Percentiles rank a stretch among this genome's conserved stretches.
Conservation (phyloP, 64 coral and sea anemone species). For the Stichodactyla mertensii region DNA sequence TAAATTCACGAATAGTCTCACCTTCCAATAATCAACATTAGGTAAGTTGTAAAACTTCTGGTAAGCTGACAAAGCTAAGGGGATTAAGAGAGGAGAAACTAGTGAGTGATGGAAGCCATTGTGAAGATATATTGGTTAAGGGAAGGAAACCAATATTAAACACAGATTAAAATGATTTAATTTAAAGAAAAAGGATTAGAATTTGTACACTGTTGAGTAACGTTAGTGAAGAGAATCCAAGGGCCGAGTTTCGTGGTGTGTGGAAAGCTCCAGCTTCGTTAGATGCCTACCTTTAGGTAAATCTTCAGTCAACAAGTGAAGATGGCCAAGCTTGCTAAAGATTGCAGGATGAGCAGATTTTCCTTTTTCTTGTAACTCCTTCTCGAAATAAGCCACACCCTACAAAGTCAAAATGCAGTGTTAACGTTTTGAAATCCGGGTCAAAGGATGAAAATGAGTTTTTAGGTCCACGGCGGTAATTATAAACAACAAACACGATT, state of each 20-base stretch:
- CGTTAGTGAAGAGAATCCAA: not conserved
- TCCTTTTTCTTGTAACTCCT: slow-evolving; percentile 62
- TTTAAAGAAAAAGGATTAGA: not conserved
- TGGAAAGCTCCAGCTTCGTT: not conserved
- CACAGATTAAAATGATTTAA: not conserved
- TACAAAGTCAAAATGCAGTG: slow-evolving; percentile 26
- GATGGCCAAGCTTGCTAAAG: slow-evolving; percentile 80
- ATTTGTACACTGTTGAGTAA: not conserved
- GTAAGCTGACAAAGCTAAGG: slow-evolving; percentile 55
- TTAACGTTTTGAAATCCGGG: slow-evolving; percentile 1
- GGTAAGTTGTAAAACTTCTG: slow-evolving; percentile 58
- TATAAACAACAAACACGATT: slow-evolving; percentile 34
- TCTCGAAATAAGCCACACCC: slow-evolving; percentile 81
- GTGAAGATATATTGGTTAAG: not conserved
- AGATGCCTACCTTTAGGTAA: slow-evolving; percentile 63
- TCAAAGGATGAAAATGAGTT: not conserved
- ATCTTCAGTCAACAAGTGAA: slow-evolving; percentile 89
- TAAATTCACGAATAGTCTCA: not conserved
- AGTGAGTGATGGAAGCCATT: not conserved
- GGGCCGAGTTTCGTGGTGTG: not conserved
- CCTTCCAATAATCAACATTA: slow-evolving; percentile 65
- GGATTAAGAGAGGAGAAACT: not conserved
- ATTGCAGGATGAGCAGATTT: slow-evolving; percentile 61
- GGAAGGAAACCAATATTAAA: not conserved
- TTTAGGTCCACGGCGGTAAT: slow-evolving; percentile 25